phyloP scores from a whole-genome alignment of 2,797 vertebrate genomes.

The Sebastes nivosus region DNA sequence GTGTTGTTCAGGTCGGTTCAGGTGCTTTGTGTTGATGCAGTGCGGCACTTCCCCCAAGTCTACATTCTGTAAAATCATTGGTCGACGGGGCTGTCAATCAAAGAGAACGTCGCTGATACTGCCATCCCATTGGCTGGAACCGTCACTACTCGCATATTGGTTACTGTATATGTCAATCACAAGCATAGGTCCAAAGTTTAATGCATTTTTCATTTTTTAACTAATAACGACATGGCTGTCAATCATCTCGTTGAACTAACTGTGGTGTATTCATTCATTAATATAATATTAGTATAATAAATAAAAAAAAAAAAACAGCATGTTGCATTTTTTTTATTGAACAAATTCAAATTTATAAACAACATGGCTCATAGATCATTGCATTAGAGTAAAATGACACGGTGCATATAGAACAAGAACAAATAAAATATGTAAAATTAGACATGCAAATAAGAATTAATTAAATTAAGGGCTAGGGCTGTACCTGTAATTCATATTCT shows the following conservation, averaged over 20 bases:
- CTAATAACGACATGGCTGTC: not conserved
- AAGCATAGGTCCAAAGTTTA: not conserved
- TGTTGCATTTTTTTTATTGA: too few species aligned
- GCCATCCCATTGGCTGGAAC: constrained; percentile 38
- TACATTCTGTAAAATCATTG: constrained; percentile 38
- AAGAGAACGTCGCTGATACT: rapidly evolving
- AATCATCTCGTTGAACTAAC: rapidly evolving
- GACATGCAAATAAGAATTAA: too few species aligned
- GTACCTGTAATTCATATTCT: too few species aligned
- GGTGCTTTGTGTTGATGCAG: constrained; percentile 49
- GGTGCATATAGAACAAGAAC: too few species aligned
- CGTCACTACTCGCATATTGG: constrained; percentile 48
- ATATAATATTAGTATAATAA: too few species aligned
- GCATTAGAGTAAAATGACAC: too few species aligned
- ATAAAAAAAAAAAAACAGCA: too few species aligned
- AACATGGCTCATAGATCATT: too few species aligned
- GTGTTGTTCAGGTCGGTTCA: not conserved
- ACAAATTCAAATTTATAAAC: too few species aligned
- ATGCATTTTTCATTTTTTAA: too few species aligned
- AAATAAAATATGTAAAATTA: too few species aligned
- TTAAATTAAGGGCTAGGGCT: too few species aligned
- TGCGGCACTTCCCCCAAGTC: not conserved
- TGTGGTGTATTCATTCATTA: not conserved
- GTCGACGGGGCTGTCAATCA: constrained; percentile 55
- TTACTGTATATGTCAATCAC: constrained; percentile 67